phyloP scores from a whole-genome alignment of 2,888 invertebrate genomes.

The Timema cristinae region DNA sequence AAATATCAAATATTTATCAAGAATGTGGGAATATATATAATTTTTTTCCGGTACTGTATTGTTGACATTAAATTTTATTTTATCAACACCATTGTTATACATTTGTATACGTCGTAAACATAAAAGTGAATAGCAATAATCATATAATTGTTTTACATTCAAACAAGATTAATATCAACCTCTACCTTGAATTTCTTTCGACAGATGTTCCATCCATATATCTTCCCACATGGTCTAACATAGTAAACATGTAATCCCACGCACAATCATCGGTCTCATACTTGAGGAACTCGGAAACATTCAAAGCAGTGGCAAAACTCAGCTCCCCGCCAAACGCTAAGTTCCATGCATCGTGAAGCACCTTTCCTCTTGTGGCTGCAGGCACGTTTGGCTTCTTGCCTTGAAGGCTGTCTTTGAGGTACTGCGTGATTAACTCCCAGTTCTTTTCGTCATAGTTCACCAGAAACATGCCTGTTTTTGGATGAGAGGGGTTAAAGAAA shows the following conservation, averaged over 20 bases:
- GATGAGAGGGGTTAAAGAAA: too few relatives aligned
- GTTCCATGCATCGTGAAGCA: slow-evolving; percentile 74
- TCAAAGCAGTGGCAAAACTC: slow-evolving; percentile 67
- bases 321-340: slow-evolving; percentile 73
- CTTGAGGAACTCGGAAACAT: slow-evolving; percentile 71
- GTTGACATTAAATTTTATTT: too few relatives aligned
- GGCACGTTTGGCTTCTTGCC: slow-evolving; percentile 39
- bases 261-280: slow-evolving; percentile 71
- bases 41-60: too few relatives aligned
- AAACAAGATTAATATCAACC: too few relatives aligned
- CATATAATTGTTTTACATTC: too few relatives aligned
- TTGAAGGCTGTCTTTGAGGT: slow-evolving; percentile 54
- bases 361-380: slow-evolving; percentile 61
- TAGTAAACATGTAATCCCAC: slow-evolving; percentile 79
- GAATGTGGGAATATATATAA: too few relatives aligned
- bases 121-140: too few relatives aligned
- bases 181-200: slow-evolving; percentile 22
- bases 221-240: slow-evolving; percentile 74
- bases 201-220: slow-evolving; percentile 59
- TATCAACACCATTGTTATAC: too few relatives aligned
- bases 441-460: slow-evolving; percentile 76
- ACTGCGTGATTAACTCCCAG: slow-evolving; percentile 69
- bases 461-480: slow-evolving; percentile 64
- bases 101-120: too few relatives aligned
- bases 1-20: too few relatives aligned